phyloP scores from a whole-genome alignment of 2,113 vertebrate species.

The Notothenia rossii region DNA sequence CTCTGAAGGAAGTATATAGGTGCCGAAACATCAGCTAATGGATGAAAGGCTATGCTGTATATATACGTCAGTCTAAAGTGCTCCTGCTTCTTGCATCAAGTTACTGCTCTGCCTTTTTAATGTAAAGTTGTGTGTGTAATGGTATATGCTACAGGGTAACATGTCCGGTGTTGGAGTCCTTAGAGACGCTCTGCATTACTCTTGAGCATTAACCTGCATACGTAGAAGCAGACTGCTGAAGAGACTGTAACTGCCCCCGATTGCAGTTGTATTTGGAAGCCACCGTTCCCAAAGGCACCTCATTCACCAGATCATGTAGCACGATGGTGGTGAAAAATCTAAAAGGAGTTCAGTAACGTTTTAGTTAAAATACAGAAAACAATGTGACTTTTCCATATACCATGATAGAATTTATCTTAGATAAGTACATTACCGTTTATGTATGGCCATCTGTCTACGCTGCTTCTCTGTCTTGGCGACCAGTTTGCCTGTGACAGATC shows the following conservation, averaged over 20 bases:
- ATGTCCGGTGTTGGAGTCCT: not conserved
- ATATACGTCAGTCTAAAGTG: not conserved
- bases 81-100: not conserved
- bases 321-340: conserved; percentile 98
- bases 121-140: not conserved
- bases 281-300: conserved; percentile 90
- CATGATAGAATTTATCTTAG: not conserved
- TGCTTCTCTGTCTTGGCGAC: conserved; percentile 94
- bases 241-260: conserved; percentile 97
- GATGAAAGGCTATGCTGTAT: not conserved
- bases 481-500: conserved; percentile 92
- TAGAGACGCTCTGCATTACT: not conserved
- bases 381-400: not conserved
- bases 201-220: conserved; percentile 87
- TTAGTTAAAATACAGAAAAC: not conserved
- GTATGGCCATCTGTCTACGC: conserved; percentile 94
- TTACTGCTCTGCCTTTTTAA: not conserved
- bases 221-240: conserved; percentile 96
- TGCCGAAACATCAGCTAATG: conserved; percentile 21
- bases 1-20: not conserved
- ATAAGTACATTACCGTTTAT: conserved; percentile 88
- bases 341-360: conserved; percentile 34
- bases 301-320: conserved; percentile 93
- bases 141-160: not conserved
- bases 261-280: conserved; percentile 93